phyloP scores from a whole-genome alignment of 2,888 invertebrate species.

The Petrolisthes cinctipes region DNA sequence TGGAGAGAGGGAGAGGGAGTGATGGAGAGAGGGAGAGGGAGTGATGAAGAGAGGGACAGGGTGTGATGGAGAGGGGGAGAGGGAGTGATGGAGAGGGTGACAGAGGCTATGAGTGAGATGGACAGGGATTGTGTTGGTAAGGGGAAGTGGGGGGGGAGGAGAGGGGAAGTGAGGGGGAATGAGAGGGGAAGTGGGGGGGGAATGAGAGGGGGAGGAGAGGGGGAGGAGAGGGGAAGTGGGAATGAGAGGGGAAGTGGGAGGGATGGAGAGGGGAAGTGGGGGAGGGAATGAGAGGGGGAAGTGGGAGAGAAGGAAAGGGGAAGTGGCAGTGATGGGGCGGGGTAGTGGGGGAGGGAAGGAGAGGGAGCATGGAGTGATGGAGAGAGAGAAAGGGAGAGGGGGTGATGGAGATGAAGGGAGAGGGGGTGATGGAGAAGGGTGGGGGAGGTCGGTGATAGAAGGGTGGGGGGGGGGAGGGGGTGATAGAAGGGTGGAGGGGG shows the following conservation, averaged over 20 bases:
- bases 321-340: no score
- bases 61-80: neutral
- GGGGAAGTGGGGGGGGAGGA: neutral
- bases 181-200: neutral
- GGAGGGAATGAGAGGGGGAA: neutral
- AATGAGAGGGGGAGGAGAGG: neutral
- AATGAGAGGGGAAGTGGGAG: neutral
- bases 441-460: neutral
- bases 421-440: neutral
- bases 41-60: neutral
- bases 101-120: neutral
- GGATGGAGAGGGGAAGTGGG: neutral
- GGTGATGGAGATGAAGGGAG: neutral
- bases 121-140: neutral
- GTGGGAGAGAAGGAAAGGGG: neutral
- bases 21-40: neutral
- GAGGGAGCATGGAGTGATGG: neutral
- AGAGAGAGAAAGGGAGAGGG: neutral
- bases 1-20: neutral
- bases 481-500: no score
- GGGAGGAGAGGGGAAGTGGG: neutral
- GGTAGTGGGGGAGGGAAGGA: neutral
- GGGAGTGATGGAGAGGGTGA: neutral
- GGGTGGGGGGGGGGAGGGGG: neutral
- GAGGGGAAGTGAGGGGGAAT: neutral